Base-by-base conservation (phyloP, 2,888 invertebrate species). In the Acleris cristana region DNA sequence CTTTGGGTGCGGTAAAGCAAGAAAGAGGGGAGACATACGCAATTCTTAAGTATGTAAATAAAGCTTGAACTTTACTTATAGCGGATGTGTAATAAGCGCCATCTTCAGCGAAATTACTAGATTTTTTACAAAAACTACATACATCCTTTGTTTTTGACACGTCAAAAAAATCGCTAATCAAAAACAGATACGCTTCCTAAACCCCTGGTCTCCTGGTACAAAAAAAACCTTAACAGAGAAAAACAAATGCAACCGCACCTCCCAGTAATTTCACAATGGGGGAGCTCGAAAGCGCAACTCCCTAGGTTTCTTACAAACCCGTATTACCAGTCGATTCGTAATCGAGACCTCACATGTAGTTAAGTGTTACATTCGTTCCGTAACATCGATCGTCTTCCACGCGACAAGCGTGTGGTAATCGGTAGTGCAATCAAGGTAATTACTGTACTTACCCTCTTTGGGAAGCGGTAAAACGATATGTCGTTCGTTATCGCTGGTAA, bases 31-130 rank as follows among this genome's bases (percentile, higher is more conserved):
- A 81, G 82, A 69, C 69, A 72, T 82, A 83, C 87, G 90, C 90
- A 92, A 90, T 90, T 87, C 85, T 86, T 80, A 84, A 82, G 84
- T 86, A 86, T 86, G 89, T 86, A 89, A 91, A 90, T 88, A 90
- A 84, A 84, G 82, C 78, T 84, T 86, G 81, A 88, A 87, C 82
- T 85, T 87, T 78, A 76, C 72, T 76, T 75, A 53, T 63, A 75
- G 72, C 73, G 68, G 64, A 69, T 69, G 60, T 65, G 66, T 55
- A 58, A 49, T 49, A 51, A 23, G 30, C 54, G 14, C 40, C 40
- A 40, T 40, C 14, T 40, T 40, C 1, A 40, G 40, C 14, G 40
- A 40, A 40, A n/a, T 14, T 55, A 19, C 19, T 2, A 2, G 34
- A 19, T 10, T 40, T 12, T 30, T 14, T 3, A 10, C n/a, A 18